Evolutionary conservation across 2,113 vertebrate species (phyloP).

Genomic region (Diphyllodes magnificus): DNA sequence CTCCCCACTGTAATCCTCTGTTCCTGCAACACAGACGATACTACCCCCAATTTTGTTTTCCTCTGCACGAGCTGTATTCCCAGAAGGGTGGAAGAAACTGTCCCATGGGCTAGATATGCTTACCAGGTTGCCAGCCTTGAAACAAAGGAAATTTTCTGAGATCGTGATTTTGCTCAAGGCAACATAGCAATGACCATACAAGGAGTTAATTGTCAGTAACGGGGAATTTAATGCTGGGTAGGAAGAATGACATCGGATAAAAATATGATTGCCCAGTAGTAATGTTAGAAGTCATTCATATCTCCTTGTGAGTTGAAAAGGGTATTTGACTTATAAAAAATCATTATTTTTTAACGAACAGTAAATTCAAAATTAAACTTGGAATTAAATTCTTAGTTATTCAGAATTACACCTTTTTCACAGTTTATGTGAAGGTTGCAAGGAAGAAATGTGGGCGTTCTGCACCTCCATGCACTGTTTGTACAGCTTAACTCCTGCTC

Average conservation of each 20-base stretch:
- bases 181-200: not conserved
- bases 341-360: not conserved
- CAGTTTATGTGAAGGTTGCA: not conserved
- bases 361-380: not conserved
- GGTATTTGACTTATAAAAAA: not conserved
- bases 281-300: not conserved
- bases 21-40: not conserved
- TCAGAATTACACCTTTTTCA: not conserved
- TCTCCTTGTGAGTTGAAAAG: not conserved
- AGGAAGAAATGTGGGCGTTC: fast-evolving
- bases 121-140: not conserved
- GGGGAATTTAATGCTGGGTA: not conserved
- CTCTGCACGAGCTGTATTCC: not conserved
- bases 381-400: not conserved
- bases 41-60: not conserved
- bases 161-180: not conserved
- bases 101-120: not conserved
- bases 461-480: not conserved
- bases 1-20: not conserved
- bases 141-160: not conserved
- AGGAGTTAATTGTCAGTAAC: not conserved
- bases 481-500: not conserved
- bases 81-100: not conserved
- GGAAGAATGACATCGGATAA: not conserved
- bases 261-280: not conserved